Base-by-base conservation (phyloP, 2,888 invertebrate species). In the Argyresthia goedartella region DNA sequence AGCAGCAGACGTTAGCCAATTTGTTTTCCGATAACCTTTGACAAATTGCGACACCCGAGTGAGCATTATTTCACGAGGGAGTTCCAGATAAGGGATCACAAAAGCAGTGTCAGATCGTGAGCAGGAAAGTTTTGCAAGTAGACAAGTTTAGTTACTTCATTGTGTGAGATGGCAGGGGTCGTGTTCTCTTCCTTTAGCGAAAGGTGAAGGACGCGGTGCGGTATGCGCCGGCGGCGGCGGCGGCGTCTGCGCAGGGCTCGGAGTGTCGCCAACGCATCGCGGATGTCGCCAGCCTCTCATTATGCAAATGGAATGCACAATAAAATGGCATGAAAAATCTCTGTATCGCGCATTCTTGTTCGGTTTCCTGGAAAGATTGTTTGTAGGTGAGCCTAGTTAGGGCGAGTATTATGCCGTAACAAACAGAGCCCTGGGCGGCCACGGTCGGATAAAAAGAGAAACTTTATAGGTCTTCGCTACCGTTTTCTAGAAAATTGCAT, bases 401-500 rank as follows among this genome's bases (percentile, higher is more conserved):
- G 70, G 65, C 66, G 60, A 56, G 59, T 66, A 67, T 73, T 73
- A 76, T 81, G 79, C 69, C 67, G 81, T 79, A 79, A 81, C 71
- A 68, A 47, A 15, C 44, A 25, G 60, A 62, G 73, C 79, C 72
- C 51, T 57, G 56, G 77, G 81, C 77, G 56, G 57, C 68, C 75
- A 76, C 73, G 76, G 74, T 66, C 71, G 73, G 74, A 74, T 78
- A 76, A 75, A 78, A 80, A 81, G 79, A 80, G 81, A 81, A 73
- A 77, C 71, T 67, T 67, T 67, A 67, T 65, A 71, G 67, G 63
- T 74, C 73, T 75, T 81, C 76, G 82, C 82, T 82, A 84, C 81
- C 74, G 81, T 86, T 81, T 85, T 81, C 82, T 85, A 86, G 77
- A 81, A 84, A 85, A 84, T 85, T 80, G 71, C 81, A 68, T 82